Base-by-base conservation (phyloP, 1,140 invertebrate genomes). In the Charaxes varanes region DNA sequence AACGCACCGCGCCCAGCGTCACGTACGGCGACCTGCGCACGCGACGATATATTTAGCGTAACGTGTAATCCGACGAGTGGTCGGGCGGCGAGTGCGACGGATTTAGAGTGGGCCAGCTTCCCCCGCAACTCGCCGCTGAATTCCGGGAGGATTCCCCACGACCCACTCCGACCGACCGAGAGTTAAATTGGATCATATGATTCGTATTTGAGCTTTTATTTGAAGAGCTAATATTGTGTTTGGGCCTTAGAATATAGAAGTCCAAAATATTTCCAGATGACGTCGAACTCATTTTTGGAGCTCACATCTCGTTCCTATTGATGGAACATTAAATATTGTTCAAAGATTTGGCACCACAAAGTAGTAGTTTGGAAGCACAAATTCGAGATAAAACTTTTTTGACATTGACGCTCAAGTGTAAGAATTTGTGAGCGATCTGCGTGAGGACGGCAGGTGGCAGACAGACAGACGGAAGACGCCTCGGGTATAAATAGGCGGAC, bases 1-100 rank as follows among this genome's bases (percentile, higher is more conserved):
- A 88, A 46, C 86, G 84, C 57, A 88, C 85, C 50, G 86, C 85
- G 53, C 87, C 87, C 63, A 88, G 79, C 45, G 84, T 87, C 73
- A 87, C 83, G 72, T 84, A 88, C 60, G 73, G 68, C 48, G 82
- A 80, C 81, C 84, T 85, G 78, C 70, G 65, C 65, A 70, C 45
- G 60, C 73, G 66, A 62, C 53, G 43, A 54, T 70, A 63, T 61
- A 62, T 69, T 74, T 64, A 71, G 59, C 55, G 60, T 57, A 36
- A 61, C 69, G 69, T 68, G 69, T 61, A 60, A 46, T 61, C 51
- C 64, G 65, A 68, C 64, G 55, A 60, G 62, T 53, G 56, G 68
- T 67, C 65, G 58, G 61, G 62, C 68, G 62, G 64, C 72, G 61
- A 78, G 65, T 80, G 76, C 55, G 72, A 69, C 77, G 47, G 61